Percentiles rank a stretch among this genome's conserved stretches.
These are phyloP conservation scores for Takifugu bimaculatus DNA, from an alignment of 2,113 vertebrate genomes.

Conservation along the genomic window DNA sequence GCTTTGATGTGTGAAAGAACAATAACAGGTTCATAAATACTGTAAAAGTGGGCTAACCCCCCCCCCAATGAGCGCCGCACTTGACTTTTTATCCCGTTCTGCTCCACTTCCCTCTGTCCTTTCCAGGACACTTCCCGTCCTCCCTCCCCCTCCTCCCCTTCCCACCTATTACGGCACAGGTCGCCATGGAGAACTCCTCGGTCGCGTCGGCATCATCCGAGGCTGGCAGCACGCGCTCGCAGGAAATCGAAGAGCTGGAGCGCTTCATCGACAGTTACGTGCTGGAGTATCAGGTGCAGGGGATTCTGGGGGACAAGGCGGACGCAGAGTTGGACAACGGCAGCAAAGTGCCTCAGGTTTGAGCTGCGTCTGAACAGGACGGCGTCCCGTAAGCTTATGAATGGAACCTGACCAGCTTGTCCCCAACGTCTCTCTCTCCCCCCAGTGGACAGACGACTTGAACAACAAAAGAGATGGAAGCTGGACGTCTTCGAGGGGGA, in stretches of 20 bases:
- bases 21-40: no score
- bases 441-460: conserved; percentile 91
- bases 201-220: conserved; percentile 93
- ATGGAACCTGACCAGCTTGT: no score
- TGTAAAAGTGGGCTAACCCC: background rate
- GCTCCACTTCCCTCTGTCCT: conserved; percentile 4
- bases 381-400: background rate
- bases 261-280: conserved; percentile 98
- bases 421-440: conserved; percentile 15
- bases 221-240: conserved; percentile 93
- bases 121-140: conserved; percentile 52
- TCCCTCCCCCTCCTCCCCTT: conserved; percentile 29
- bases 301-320: conserved; percentile 86
- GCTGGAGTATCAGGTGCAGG: conserved; percentile 97
- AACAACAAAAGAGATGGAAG: conserved; percentile 83
- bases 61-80: background rate
- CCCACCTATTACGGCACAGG: conserved; percentile 23
- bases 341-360: conserved; percentile 85
- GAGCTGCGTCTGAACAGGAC: conserved; percentile 17
- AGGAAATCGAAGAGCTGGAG: conserved; percentile 96
- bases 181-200: conserved; percentile 93
- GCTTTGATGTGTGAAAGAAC: no score
- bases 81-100: background rate
- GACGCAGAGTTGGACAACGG: conserved; percentile 80
- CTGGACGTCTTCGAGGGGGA: conserved; percentile 85